Conservation (phyloP, 2,888 invertebrate genomes). For the Megalurothrips usitatus region DNA sequence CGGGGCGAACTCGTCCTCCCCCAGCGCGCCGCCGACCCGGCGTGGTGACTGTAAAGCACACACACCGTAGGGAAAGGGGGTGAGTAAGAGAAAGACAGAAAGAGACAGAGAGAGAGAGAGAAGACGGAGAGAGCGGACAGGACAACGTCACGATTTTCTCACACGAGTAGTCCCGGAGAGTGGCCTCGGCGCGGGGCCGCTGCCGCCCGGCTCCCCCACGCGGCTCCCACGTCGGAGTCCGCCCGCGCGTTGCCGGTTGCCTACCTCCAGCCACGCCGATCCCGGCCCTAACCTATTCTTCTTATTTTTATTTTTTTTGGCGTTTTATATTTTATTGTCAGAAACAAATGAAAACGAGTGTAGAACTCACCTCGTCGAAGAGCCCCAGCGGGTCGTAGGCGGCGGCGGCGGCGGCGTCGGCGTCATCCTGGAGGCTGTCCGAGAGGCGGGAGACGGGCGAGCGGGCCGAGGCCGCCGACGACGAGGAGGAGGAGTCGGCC, state of each 20-base stretch:
- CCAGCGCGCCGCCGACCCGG: neutral
- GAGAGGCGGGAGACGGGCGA: conserved; percentile 44
- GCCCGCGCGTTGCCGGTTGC: too few relatives aligned
- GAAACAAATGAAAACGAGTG: too few relatives aligned
- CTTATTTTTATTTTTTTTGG: too few relatives aligned
- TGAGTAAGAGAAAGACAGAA: neutral
- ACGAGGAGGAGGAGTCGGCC: neutral
- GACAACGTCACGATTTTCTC: neutral
- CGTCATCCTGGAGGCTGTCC: conserved; percentile 39
- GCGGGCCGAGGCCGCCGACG: conserved; percentile 37
- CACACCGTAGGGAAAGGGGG: neutral
- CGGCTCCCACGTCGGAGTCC: too few relatives aligned
- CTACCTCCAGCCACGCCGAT: too few relatives aligned
- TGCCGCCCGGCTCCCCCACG: neutral
- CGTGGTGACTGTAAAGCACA: too few relatives aligned
- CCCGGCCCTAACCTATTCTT: too few relatives aligned
- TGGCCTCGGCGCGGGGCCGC: neutral
- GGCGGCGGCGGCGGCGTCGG: conserved; percentile 45
- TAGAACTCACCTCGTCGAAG: conserved; percentile 44
- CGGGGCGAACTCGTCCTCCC: neutral
- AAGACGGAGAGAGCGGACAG: neutral
- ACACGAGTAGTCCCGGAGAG: conserved; percentile 19
- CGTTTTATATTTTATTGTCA: too few relatives aligned
- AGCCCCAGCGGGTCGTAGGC: conserved; percentile 49
- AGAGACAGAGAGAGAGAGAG: neutral